Percentiles rank a stretch among this genome's conserved stretches.
These are phyloP conservation scores for Drosophila parabipectinata DNA, from an alignment of 1,140 invertebrate genomes.

Conservation along the genomic window DNA sequence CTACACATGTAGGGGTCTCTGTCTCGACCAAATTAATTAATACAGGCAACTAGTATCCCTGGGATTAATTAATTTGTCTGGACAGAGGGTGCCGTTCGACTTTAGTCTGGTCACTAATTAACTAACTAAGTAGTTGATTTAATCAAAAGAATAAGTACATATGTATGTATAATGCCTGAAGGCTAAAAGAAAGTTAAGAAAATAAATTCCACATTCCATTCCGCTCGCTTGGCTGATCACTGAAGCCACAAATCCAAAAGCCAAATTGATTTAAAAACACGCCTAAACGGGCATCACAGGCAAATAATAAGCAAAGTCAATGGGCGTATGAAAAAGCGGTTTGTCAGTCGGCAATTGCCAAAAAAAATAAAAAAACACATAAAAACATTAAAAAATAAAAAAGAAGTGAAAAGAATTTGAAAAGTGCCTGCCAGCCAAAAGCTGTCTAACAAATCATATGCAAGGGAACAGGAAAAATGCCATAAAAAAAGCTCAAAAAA, in stretches of 20 bases:
- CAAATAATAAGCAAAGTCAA: conserved; percentile 36
- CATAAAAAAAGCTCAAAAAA: not conserved
- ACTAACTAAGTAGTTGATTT: not conserved
- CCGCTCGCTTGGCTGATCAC: conserved; percentile 17
- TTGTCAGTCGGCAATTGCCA: conserved; percentile 26
- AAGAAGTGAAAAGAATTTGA: conserved; percentile 1
- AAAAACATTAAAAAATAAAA: not conserved
- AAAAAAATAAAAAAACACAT: not conserved
- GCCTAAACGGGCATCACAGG: conserved; percentile 24
- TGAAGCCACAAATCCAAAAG: conserved; percentile 13
- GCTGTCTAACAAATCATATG: conserved; percentile 44
- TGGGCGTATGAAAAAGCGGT: conserved; percentile 49
- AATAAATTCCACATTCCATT: conserved; percentile 11
- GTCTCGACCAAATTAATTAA: not conserved
- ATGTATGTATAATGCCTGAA: too few species aligned
- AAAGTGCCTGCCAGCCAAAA: conserved; percentile 19
- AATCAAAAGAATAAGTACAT: not conserved
- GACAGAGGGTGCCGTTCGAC: not conserved
- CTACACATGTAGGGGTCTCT: not conserved
- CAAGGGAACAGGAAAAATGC: conserved; percentile 17
- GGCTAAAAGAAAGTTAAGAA: not conserved
- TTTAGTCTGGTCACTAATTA: not conserved
- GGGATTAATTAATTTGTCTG: conserved; percentile 2
- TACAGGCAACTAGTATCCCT: not conserved
- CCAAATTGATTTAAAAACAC: conserved; percentile 37